Percentiles rank a stretch among this genome's conserved stretches.
These are phyloP conservation scores for Charina bottae DNA, from an alignment of 2,113 vertebrate genomes.

Conservation along the genomic window DNA sequence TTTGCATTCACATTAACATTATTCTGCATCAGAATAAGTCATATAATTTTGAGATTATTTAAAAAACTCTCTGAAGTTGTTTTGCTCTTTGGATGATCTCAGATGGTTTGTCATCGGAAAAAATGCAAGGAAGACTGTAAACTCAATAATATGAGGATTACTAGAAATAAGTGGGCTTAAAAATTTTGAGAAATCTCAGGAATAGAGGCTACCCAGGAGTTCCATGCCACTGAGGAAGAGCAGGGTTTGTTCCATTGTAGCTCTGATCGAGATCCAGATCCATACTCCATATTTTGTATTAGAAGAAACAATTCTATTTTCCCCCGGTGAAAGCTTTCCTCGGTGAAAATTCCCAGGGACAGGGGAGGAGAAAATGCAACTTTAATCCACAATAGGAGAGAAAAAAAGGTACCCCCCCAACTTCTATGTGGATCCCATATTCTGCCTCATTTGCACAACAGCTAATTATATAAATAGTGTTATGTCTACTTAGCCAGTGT, in stretches of 20 bases:
- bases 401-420: not conserved
- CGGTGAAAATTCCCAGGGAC: not conserved
- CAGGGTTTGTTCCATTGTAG: not conserved
- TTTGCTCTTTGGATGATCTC: not conserved
- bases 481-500: not conserved
- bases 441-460: not conserved
- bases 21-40: not conserved
- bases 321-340: not conserved
- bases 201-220: not conserved
- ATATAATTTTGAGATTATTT: not conserved
- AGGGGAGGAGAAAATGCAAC: not conserved
- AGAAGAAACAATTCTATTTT: not conserved
- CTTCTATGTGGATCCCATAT: not conserved
- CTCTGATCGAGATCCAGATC: not conserved
- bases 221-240: no score
- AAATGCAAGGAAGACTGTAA: not conserved
- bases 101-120: not conserved
- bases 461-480: not conserved
- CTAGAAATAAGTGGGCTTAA: not conserved
- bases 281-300: not conserved
- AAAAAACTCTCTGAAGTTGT: not conserved
- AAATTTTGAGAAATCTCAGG: not conserved
- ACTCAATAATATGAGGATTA: not conserved
- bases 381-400: not conserved
- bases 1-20: not conserved